These are phyloP conservation scores for Lepidostoma basale DNA, from an alignment of 1,140 invertebrate genomes.

Conservation along the genomic window DNA sequence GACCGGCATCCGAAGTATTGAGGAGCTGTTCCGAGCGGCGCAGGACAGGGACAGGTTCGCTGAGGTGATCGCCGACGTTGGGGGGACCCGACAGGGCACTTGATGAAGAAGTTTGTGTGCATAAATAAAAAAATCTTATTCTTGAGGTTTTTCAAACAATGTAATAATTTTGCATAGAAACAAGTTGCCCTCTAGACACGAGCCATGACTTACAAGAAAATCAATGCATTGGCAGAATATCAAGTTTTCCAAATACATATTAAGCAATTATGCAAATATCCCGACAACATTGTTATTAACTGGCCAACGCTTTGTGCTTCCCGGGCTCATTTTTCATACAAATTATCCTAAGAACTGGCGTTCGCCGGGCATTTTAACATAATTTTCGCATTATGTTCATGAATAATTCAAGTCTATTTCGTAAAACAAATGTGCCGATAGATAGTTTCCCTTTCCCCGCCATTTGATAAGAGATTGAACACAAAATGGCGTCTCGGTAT, in stretches of 20 bases:
- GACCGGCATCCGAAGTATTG: too few relatives aligned
- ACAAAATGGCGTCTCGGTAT: conserved; percentile 27
- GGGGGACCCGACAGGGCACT: too few relatives aligned
- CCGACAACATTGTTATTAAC: not conserved
- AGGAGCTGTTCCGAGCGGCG: too few relatives aligned
- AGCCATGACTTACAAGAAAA: too few relatives aligned
- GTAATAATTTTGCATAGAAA: too few relatives aligned
- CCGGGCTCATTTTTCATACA: not conserved
- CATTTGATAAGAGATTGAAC: conserved; percentile 10
- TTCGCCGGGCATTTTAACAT: not conserved
- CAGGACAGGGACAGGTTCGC: too few relatives aligned
- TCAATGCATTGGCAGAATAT: not conserved
- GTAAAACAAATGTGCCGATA: conserved; percentile 39
- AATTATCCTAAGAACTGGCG: not conserved
- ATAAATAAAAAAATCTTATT: too few relatives aligned
- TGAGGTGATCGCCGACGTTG: too few relatives aligned
- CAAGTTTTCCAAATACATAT: not conserved
- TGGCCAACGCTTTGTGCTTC: not conserved
- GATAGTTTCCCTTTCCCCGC: conserved; percentile 17
- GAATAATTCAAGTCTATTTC: conserved; percentile 40
- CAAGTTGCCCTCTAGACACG: too few relatives aligned
- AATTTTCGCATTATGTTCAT: conserved; percentile 28
- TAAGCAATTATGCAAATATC: conserved; percentile 12
- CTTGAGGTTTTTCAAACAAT: too few relatives aligned
- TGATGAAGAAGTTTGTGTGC: too few relatives aligned